phyloP scores from a whole-genome alignment of 2,113 vertebrate species.

The Clarias macrocephalus region DNA sequence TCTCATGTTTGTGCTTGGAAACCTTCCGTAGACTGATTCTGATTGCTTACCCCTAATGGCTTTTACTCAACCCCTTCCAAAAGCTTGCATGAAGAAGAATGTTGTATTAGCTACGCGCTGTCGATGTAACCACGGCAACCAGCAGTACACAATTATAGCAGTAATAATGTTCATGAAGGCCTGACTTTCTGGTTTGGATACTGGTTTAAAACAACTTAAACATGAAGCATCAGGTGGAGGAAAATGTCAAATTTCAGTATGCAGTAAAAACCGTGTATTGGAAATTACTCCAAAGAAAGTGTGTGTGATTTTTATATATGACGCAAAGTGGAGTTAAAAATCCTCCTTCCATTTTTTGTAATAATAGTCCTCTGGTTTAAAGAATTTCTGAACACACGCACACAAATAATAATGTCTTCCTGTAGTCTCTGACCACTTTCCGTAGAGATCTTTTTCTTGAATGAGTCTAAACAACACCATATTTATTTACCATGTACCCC shows the following conservation, averaged over 20 bases:
- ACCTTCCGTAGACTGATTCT: not conserved
- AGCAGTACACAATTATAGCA: not conserved
- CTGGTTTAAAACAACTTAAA: not conserved
- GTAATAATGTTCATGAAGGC: not conserved
- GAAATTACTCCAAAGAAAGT: not conserved
- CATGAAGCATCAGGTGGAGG: no score
- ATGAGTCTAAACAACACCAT: not conserved
- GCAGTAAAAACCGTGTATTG: no score
- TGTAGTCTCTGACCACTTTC: not conserved
- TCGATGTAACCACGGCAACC: not conserved
- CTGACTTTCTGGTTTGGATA: not conserved
- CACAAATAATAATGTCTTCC: not conserved
- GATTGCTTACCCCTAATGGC: not conserved
- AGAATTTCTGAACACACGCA: not conserved
- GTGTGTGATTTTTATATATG: not conserved
- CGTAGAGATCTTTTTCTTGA: not conserved
- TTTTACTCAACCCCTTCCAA: not conserved
- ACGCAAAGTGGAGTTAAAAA: not conserved
- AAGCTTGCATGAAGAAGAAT: not conserved
- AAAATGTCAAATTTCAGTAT: not conserved
- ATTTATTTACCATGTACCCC: not conserved
- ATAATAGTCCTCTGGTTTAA: not conserved
- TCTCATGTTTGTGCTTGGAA: not conserved
- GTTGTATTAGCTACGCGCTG: not conserved
- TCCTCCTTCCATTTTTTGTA: no score